Base-by-base conservation (phyloP, 2,888 invertebrate genomes). In the Rhaphigaster nebulosa region DNA sequence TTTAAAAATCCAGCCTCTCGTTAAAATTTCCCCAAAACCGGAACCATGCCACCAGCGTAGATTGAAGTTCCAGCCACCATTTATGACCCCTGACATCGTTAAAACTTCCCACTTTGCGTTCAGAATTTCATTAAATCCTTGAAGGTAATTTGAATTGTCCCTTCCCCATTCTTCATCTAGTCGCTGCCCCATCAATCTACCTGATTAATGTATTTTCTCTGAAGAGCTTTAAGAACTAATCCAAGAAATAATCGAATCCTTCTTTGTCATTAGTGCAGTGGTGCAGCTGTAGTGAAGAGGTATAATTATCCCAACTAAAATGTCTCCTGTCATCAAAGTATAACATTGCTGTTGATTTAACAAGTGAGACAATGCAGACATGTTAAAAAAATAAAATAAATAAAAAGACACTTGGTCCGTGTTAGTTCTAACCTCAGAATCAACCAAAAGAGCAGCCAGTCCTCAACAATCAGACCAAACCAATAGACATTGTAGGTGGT, bases 91-190 rank as follows among this genome's bases (percentile, higher is more conserved):
- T 50, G 45, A 84, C 45, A n/a, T 84, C 84, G 84, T 84, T 84
- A 45, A 84, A 84, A 84, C 84, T 84, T 84, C 45, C 84, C 84
- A 84, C 84, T 84, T 84, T n/a, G 13, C 84, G 45, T 41, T 41
- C 45, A 38, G 45, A 45, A 84, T 84, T 84, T 84, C 84, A 84
- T 84, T 84, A 84, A 41, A 84, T 45, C 45, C 45, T 41, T 50
- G 34, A 41, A 84, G 84, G 84, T 84, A 84, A 84, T 84, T 84
- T 84, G 45, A 84, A 84, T 84, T 84, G 84, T 84, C 45, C 84
- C 84, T 26, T 45, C n/a, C 45, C 34, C 45, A 84, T 45, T 45
- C 45, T 84, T 84, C 84, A 45, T 84, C 84, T 15, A n/a, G 45
- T 20, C 38, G 34, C 23, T 38, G 34, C 23, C 20, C 38, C 70